These are phyloP conservation scores for Saccopteryx leptura DNA, from an alignment of 2,113 vertebrate species.

Conservation along the genomic window DNA sequence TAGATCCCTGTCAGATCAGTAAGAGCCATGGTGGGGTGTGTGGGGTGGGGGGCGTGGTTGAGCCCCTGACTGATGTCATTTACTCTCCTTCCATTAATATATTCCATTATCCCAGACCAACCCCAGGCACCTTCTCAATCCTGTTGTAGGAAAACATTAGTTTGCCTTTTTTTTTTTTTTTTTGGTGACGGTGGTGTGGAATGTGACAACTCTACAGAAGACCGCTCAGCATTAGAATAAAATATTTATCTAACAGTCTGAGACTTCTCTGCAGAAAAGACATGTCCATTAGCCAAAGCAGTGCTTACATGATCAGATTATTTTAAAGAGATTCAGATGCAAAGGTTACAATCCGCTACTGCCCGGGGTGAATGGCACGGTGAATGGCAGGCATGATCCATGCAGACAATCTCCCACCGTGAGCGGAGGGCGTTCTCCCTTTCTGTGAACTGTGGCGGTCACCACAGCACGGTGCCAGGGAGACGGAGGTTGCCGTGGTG, in stretches of 20 bases:
- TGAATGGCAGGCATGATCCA: background rate
- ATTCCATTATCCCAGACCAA: too few species aligned
- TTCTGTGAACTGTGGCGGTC: conserved; percentile 51
- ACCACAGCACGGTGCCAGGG: conserved; percentile 50
- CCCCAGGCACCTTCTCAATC: too few species aligned
- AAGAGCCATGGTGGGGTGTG: too few species aligned
- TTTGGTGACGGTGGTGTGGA: too few species aligned
- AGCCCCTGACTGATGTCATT: too few species aligned
- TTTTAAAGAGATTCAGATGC: background rate
- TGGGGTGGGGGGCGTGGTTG: too few species aligned
- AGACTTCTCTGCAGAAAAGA: conserved; percentile 21
- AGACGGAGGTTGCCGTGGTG: background rate
- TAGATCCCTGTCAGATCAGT: too few species aligned
- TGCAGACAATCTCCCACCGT: conserved; percentile 47
- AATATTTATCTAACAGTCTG: conserved; percentile 35
- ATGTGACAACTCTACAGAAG: background rate
- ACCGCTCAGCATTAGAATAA: background rate
- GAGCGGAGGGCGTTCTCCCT: conserved; percentile 56
- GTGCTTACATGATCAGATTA: background rate
- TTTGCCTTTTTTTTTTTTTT: background rate
- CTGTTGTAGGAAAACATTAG: background rate
- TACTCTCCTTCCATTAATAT: too few species aligned
- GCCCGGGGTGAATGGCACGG: background rate
- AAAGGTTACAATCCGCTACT: background rate
- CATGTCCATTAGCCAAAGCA: background rate